Evolutionary conservation across 2,797 vertebrate species (phyloP).

Genomic region (Manis javanica): DNA sequence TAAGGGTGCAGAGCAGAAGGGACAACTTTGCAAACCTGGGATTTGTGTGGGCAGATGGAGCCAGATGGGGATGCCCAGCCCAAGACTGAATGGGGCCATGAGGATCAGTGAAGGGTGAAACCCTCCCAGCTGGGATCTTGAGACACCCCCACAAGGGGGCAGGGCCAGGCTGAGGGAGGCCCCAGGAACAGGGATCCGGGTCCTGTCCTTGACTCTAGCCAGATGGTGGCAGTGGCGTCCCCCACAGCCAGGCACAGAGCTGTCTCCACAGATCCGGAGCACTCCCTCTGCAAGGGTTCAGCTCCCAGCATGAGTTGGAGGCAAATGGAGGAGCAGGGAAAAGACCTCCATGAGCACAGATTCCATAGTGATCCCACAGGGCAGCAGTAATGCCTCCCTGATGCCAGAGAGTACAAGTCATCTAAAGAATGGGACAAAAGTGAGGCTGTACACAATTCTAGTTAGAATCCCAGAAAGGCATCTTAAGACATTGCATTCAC

Average conservation of each 20-base stretch:
- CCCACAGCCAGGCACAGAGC: not conserved
- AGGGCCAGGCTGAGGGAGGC: fast-evolving
- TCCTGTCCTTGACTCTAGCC: too few relatives aligned
- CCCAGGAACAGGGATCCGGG: not conserved
- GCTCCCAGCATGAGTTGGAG: too few relatives aligned
- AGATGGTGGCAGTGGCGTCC: not conserved
- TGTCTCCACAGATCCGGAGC: fast-evolving
- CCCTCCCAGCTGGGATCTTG: not conserved
- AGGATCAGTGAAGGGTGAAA: too few relatives aligned
- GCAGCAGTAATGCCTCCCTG: not conserved
- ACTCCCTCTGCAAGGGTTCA: not conserved
- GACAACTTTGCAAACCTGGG: not conserved
- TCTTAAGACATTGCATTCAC: not conserved
- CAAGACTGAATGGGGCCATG: not conserved
- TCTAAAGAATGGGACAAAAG: not conserved
- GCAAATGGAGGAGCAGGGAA: too few relatives aligned
- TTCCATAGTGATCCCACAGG: not conserved
- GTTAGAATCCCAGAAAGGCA: not conserved
- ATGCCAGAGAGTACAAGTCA: not conserved
- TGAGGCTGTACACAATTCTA: not conserved
- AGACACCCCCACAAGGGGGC: not conserved
- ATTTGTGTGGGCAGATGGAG: not conserved
- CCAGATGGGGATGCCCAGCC: not conserved
- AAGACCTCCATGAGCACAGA: not conserved
- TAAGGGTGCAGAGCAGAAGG: fast-evolving